Evolutionary conservation across 1,140 invertebrate species (phyloP).

Genomic region (Lordiphosa mommai): DNA sequence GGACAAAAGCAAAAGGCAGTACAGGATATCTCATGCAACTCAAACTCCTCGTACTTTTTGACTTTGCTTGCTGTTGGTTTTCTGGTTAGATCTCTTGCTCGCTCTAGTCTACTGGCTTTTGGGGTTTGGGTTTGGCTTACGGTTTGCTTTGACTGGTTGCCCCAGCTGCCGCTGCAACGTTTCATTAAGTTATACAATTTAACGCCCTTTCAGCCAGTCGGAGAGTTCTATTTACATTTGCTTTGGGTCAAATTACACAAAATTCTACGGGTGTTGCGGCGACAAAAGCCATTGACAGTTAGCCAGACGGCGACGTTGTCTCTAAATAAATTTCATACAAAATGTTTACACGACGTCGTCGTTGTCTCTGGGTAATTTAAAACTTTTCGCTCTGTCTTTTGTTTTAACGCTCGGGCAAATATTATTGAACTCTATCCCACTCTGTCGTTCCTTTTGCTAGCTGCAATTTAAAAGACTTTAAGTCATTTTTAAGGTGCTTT

Average conservation of each 20-base stretch:
- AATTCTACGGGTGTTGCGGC: conserved; percentile 76
- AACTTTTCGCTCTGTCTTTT: conserved; percentile 54
- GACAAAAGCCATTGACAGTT: conserved; percentile 68
- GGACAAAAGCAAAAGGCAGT: conserved; percentile 34
- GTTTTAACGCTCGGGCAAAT: conserved; percentile 46
- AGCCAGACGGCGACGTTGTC: conserved; percentile 25
- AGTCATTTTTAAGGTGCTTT: conserved; percentile 18
- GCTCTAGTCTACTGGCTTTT: conserved; percentile 45
- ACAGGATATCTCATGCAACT: conserved; percentile 31
- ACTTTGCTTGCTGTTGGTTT: conserved; percentile 72
- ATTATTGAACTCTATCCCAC: conserved; percentile 53
- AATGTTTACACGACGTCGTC: conserved; percentile 57
- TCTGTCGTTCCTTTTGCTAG: background rate
- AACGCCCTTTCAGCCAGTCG: conserved; percentile 73
- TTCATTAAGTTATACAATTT: conserved; percentile 79
- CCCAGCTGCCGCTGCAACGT: conserved; percentile 34
- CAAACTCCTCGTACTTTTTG: conserved; percentile 54
- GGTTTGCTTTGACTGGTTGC: conserved; percentile 67
- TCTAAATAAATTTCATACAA: conserved; percentile 62
- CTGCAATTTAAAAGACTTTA: conserved; percentile 30
- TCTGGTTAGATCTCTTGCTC: conserved; percentile 53
- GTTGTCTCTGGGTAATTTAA: conserved; percentile 53
- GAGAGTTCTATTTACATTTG: conserved; percentile 76
- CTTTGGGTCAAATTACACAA: conserved; percentile 78
- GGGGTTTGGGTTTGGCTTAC: conserved; percentile 47